Evolutionary conservation across 1,140 invertebrate genomes (phyloP), one percentile per base, ranked within the genome.

Genomic region (Eueides isabella): DNA sequence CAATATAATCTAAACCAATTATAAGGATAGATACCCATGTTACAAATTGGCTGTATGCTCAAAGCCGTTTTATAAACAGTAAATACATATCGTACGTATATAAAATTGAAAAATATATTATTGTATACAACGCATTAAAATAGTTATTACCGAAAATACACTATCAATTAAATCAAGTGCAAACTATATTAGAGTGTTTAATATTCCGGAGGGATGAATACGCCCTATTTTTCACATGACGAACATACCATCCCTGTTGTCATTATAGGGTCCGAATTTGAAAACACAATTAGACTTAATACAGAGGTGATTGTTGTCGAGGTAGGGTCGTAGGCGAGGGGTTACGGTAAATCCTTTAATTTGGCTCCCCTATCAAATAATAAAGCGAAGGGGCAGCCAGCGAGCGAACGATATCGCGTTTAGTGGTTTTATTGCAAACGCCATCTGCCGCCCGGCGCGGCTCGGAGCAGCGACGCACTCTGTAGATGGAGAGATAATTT

Each of bases 201-300:
- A 89, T 92, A 90, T 84, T 82, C 83, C 72, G 75, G 64, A 68
- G 82, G 88, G 86, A 85, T 69, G 74, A 76, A 66, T 74, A 72
- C 84, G 83, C 87, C 89, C 87, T 82, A 87, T 89, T 92, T 91
- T 92, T 92, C 89, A 87, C 89, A 86, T 88, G 81, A 77, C 79
- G 75, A 75, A 71, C 80, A 79, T 84, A 82, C 80, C 83, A 79
- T 84, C 84, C 80, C 82, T 78, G 68, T 81, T 79, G 78, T 85
- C 82, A 88, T 88, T 89, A 86, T 87, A 88, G 88, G 89, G 88
- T 85, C 84, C 81, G 86, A 90, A 92, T 92, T 92, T 88, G 88
- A 92, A 92, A 92, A 92, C 91, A 92, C 91, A 92, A 92, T 92
- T 92, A 92, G 90, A 92, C 89, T 92, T 92, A 92, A 92, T 92